A percentile compares a stretch with the other conserved stretches of the same genome.
Evolutionary conservation across 2,113 vertebrate genomes (phyloP).

Genomic region (Tragelaphus imberbis): DNA sequence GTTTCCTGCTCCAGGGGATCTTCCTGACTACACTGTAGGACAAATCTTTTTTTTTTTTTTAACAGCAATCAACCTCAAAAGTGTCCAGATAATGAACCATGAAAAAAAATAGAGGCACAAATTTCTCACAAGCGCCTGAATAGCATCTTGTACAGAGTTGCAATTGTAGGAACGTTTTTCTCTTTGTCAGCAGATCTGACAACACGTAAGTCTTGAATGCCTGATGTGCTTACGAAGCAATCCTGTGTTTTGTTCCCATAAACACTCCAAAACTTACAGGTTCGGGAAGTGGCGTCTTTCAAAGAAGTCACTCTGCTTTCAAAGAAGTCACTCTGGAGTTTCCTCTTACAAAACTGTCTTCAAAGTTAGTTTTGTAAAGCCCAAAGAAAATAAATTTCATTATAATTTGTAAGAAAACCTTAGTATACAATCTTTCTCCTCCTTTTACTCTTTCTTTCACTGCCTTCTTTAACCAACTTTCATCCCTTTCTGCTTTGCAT

Average conservation of each 20-base stretch:
- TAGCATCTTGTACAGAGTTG: background rate
- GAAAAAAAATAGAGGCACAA: background rate
- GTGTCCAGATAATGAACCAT: background rate
- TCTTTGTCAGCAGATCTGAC: background rate
- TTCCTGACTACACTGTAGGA: background rate
- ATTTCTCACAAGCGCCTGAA: background rate
- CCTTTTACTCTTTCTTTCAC: background rate
- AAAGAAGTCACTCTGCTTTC: background rate
- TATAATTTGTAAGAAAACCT: background rate
- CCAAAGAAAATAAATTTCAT: background rate
- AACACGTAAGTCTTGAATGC: background rate
- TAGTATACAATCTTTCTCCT: background rate
- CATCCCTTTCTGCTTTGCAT: background rate
- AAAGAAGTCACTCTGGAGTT: background rate
- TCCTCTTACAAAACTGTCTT: background rate
- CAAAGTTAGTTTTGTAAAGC: background rate
- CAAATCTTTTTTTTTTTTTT: background rate
- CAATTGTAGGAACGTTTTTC: background rate
- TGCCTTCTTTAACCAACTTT: background rate
- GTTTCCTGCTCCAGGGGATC: rapidly evolving
- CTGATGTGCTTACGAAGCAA: background rate
- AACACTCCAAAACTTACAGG: background rate
- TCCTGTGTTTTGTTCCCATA: background rate
- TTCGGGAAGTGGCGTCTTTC: background rate
- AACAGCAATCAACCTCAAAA: background rate